These are phyloP conservation scores for Megalops atlanticus DNA, from an alignment of 2,113 vertebrate species.

Conservation along the genomic window DNA sequence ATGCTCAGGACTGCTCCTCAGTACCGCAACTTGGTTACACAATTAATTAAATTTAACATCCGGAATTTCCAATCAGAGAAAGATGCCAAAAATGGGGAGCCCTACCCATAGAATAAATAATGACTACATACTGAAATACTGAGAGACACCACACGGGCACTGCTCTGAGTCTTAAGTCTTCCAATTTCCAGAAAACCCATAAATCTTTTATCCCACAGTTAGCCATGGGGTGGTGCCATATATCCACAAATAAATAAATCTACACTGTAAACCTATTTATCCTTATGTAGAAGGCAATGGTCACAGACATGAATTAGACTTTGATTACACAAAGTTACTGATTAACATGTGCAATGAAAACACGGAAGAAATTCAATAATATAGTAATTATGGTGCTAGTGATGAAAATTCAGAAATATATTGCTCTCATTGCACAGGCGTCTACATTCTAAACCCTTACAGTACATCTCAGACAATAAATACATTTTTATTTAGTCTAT, in stretches of 20 bases:
- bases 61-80: neutral
- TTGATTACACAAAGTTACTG: conserved; percentile 8
- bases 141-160: no score
- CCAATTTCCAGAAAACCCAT: neutral
- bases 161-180: no score
- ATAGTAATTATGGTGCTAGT: neutral
- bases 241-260: conserved; percentile 8
- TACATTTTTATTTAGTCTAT: neutral
- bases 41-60: neutral
- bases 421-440: neutral
- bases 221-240: conserved; percentile 44
- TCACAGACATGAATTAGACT: conserved; percentile 8
- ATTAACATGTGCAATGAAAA: conserved; percentile 25
- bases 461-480: neutral
- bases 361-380: conserved; percentile 3
- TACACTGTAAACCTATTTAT: conserved; percentile 10
- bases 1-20: no score
- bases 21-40: no score
- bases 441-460: neutral
- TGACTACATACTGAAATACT: no score
- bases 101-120: neutral
- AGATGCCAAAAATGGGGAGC: neutral
- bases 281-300: neutral
- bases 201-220: neutral
- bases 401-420: neutral